Evolutionary conservation across 2,888 invertebrate species (phyloP).

Genomic region (Notocelia uddmanniana): DNA sequence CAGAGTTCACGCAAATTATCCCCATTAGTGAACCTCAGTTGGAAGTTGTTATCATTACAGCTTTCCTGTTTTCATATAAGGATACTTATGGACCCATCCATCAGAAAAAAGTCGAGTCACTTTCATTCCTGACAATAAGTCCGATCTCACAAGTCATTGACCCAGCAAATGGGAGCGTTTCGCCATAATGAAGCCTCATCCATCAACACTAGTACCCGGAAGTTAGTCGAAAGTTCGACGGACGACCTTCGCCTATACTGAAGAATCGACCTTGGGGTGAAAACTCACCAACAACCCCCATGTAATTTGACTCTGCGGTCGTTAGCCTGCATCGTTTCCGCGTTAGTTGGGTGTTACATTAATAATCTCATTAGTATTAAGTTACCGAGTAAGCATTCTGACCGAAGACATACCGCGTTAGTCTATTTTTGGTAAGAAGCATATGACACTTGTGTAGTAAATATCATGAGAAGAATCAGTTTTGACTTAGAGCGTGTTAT

Average conservation of each 20-base stretch:
- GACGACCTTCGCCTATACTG: slow-evolving; percentile 64
- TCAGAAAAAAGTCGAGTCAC: slow-evolving; percentile 36
- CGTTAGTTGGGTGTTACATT: slow-evolving; percentile 64
- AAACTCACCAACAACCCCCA: slow-evolving; percentile 37
- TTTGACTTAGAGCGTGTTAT: not conserved
- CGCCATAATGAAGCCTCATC: slow-evolving; percentile 64
- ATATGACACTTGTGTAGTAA: not conserved
- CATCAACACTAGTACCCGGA: slow-evolving; percentile 69
- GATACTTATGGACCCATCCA: slow-evolving; percentile 9
- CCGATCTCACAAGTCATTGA: slow-evolving; percentile 59
- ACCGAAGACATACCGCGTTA: slow-evolving; percentile 34
- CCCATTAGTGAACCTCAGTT: not conserved
- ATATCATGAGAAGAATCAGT: not conserved
- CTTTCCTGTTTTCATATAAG: not conserved
- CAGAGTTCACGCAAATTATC: slow-evolving; percentile 48
- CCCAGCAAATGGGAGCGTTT: slow-evolving; percentile 55
- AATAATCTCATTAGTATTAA: slow-evolving; percentile 64
- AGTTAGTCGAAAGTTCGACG: slow-evolving; percentile 67
- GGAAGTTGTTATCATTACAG: not conserved
- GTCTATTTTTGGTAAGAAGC: slow-evolving; percentile 1
- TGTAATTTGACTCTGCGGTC: slow-evolving; percentile 48
- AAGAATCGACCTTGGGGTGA: slow-evolving; percentile 66
- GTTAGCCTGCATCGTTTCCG: slow-evolving; percentile 52
- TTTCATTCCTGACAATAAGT: slow-evolving; percentile 29
- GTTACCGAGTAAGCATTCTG: slow-evolving; percentile 53